Percentiles rank a stretch among this genome's conserved stretches.
Evolutionary conservation across 1,140 invertebrate genomes (phyloP).

Genomic region (Wasmannia auropunctata): DNA sequence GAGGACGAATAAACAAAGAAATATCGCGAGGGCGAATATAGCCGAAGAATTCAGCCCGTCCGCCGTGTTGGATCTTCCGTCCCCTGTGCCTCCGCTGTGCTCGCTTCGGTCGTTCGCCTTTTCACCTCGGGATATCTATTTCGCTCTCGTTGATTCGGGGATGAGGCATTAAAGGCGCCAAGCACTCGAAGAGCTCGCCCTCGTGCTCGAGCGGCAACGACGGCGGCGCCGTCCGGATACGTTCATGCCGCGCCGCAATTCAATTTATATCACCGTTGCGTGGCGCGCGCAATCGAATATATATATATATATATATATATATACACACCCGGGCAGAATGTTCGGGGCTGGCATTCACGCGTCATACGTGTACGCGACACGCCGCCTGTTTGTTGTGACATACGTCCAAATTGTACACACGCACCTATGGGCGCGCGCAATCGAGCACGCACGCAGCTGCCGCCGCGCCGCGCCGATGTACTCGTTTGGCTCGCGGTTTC

Average conservation of each 20-base stretch:
- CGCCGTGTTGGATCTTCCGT: background rate
- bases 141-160: background rate
- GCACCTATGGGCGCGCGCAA: no score
- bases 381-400: background rate
- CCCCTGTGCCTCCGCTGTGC: background rate
- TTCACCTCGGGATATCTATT: background rate
- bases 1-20: slow-evolving; percentile 18
- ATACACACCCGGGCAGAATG: background rate
- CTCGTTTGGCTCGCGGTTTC: slow-evolving; percentile 62
- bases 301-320: no score
- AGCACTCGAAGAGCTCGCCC: background rate
- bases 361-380: background rate
- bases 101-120: background rate
- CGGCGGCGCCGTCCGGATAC: slow-evolving; percentile 46
- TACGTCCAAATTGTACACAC: background rate
- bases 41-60: background rate
- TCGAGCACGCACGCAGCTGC: background rate
- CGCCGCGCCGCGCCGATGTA: no score
- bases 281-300: background rate
- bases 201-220: background rate
- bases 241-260: slow-evolving; percentile 61
- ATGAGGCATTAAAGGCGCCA: background rate
- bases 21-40: slow-evolving; percentile 7
- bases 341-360: background rate
- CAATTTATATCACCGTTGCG: slow-evolving; percentile 67